phyloP scores from a whole-genome alignment of 23 tunicate genomes.

The Aplidium turbinatum region DNA sequence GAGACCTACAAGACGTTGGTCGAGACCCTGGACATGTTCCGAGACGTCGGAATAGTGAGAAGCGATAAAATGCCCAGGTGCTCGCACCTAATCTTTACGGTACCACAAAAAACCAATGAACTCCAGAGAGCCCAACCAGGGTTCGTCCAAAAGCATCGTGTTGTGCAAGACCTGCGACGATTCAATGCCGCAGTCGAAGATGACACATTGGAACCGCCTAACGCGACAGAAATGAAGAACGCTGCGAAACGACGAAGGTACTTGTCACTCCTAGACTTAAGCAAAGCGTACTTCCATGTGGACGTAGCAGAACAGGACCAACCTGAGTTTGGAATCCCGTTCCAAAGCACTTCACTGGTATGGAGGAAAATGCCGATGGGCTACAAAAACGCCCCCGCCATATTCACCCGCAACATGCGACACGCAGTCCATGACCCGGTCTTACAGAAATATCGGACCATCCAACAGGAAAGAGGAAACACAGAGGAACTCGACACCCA shows the following conservation, averaged over 20 bases:
- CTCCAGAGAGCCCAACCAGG: neutral
- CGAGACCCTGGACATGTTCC: slow-evolving; percentile 2
- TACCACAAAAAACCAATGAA: slow-evolving; percentile 29
- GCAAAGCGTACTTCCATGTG: neutral
- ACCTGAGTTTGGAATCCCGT: neutral
- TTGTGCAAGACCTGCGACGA: neutral
- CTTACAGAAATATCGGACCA: too few species aligned
- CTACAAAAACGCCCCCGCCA: neutral
- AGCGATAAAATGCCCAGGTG: neutral
- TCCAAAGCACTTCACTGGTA: neutral
- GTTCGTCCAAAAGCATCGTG: neutral
- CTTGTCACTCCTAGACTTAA: neutral
- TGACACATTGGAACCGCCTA: neutral
- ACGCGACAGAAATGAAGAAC: neutral
- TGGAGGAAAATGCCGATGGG: slow-evolving; percentile 12
- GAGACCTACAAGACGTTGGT: slow-evolving; percentile 6
- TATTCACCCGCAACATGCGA: neutral
- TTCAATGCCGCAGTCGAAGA: neutral
- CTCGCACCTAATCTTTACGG: slow-evolving; percentile 11
- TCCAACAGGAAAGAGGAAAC: too few species aligned
- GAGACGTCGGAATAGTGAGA: slow-evolving; percentile 17
- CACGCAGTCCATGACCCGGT: neutral
- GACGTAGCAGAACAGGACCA: neutral
- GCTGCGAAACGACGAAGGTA: neutral
- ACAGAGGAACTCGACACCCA: too few species aligned